phyloP scores from a whole-genome alignment of 2,888 invertebrate species.

The Drosophila nr. perissopoda region DNA sequence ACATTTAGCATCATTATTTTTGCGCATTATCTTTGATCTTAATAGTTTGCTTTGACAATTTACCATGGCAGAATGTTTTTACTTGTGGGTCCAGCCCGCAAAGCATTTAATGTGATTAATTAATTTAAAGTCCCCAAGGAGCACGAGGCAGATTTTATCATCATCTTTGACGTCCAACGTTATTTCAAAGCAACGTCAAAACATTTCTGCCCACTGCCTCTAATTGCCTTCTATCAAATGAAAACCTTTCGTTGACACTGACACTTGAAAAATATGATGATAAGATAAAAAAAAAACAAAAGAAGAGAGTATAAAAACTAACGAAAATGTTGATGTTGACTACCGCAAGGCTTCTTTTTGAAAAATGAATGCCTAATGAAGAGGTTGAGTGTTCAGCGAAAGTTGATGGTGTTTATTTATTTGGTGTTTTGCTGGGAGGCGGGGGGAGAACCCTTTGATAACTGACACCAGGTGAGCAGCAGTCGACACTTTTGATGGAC shows the following conservation, averaged over 20 bases:
- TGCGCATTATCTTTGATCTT: slow-evolving; percentile 74
- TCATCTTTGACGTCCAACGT: slow-evolving; percentile 22
- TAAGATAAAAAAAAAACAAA: slow-evolving; percentile 5
- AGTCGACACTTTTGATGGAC: slow-evolving; percentile 45
- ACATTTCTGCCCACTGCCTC: slow-evolving; percentile 27
- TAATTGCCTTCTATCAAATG: slow-evolving; percentile 57
- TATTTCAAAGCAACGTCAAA: slow-evolving; percentile 20
- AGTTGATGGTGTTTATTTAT: slow-evolving; percentile 11
- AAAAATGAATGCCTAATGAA: slow-evolving; percentile 51
- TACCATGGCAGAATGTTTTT: slow-evolving; percentile 31
- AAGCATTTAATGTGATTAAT: slow-evolving; percentile 74
- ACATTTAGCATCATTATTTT: slow-evolving; percentile 73
- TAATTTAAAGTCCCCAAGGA: slow-evolving; percentile 64
- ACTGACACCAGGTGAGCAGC: slow-evolving; percentile 57
- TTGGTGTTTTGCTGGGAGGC: slow-evolving; percentile 2
- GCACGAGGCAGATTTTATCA: slow-evolving; percentile 11
- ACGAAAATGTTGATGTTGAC: slow-evolving; percentile 30
- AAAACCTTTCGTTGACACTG: slow-evolving; percentile 62
- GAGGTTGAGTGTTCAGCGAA: slow-evolving; percentile 9
- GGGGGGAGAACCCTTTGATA: slow-evolving; percentile 53
- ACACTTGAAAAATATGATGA: slow-evolving; percentile 68
- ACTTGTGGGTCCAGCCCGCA: slow-evolving; percentile 32
- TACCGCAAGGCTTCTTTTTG: slow-evolving; percentile 49
- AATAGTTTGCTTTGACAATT: slow-evolving; percentile 72
- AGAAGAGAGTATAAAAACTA: slow-evolving; percentile 33